Evolutionary conservation across 2,797 vertebrate species (phyloP), one percentile per base, ranked within the genome.

Genomic region (Crenuchus spilurus): DNA sequence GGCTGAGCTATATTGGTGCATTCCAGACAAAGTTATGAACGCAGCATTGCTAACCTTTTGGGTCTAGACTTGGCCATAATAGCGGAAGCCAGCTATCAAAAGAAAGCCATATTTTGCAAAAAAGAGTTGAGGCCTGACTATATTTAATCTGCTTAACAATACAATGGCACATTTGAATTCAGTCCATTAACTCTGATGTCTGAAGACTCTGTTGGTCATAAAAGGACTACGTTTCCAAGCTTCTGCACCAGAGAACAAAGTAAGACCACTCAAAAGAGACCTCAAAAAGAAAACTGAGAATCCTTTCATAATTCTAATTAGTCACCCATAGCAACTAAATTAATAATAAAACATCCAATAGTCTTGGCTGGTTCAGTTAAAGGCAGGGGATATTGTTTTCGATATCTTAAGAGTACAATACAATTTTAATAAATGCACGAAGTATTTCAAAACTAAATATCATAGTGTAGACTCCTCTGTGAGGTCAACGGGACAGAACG

Each of bases 1-100:
- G 70, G 65, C 49, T 24, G 30, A 37, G 33, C 28, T 72, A 60
- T 42, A 80, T 39, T 77, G 35, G 58, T 57, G 54, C 71, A 80
- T 73, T 73, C 68, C 67, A 85, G 80, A 74, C 54, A 0, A 57
- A 80, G 62, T 70, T 81, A 82, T 75, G 71, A 67, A 80, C 80
- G 76, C 42, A 4, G 37, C 20, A 62, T 49, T 68, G 52, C 67
- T 57, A 62, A 18, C 11, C 52, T 58, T 71, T 30, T 69, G 18
- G 46, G 39, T 61, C 30, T 48, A 28, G 22, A 39, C 55, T 68
- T 74, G 37, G 58, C 6, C 13, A 33, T 48, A 41, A 6, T 48
- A 39, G 55, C 44, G n/a, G 48, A n/a, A 57, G 54, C 28, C 52
- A 39, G 46, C 6, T 63, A 37, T 73, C 37, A 62, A 49, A 49